Evolutionary conservation across 2,888 invertebrate genomes (phyloP), one percentile per base, ranked within the genome.

Genomic region (Acleris cristana): DNA sequence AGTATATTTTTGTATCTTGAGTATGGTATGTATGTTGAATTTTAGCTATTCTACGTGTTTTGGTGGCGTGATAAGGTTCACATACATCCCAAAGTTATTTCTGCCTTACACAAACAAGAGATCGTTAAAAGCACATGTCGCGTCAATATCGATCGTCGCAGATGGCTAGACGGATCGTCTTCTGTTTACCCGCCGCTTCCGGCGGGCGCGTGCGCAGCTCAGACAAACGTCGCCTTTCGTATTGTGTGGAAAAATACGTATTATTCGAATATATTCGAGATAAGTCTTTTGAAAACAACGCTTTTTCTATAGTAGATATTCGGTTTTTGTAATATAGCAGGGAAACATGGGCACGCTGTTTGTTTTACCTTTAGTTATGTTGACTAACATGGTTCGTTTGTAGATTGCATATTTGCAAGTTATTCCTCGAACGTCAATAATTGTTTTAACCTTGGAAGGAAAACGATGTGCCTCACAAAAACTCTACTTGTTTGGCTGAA

Each of bases 161-260:
- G 78, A 81, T 84, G 83, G 81, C 82, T 78, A 83, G 84, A 87
- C 85, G 73, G 76, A 76, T 81, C 78, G 77, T 73, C 76, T 80
- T 79, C 75, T 87, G 82, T 89, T 88, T 88, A 87, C 80, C 71
- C 74, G 72, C 70, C 76, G 78, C 77, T 83, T 86, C 87, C 87
- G 84, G 72, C 71, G 74, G 75, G 62, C 62, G 44, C 57, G 62
- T 23, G 61, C 65, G 58, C 66, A 12, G 8, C 52, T 12, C 62
- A 54, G 48, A 58, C 62, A 62, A 51, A 62, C 58, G 53, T 52
- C 57, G 62, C 62, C 54, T n/a, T 14, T 52, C 49, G 40, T 49
- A 64, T 59, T 51, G 61, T 76, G 74, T 72, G 71, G 79, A 73
- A 73, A 70, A 70, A 65, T 68, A 69, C 68, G 60, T 23, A 54